Percentiles rank a stretch among this genome's conserved stretches.
phyloP scores from a whole-genome alignment of 2,888 invertebrate genomes.

The Netelia inedita region DNA sequence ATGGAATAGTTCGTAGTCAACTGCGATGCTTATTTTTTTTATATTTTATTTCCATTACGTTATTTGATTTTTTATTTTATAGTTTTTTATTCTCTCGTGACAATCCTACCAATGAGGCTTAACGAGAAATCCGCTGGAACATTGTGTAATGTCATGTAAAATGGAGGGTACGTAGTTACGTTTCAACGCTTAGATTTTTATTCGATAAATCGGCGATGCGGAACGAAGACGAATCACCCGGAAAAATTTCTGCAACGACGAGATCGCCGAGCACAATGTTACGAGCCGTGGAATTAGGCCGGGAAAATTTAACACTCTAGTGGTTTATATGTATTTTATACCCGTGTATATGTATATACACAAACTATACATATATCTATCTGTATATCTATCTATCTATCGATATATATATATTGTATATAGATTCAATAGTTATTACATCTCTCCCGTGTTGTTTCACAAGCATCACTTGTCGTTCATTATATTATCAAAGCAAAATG shows the following conservation, averaged over 20 bases:
- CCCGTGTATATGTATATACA: not conserved
- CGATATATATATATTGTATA: slow-evolving; percentile 1
- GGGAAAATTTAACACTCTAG: slow-evolving; percentile 39
- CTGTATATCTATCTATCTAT: too few species aligned
- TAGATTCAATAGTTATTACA: not conserved
- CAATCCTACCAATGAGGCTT: not conserved
- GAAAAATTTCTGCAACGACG: slow-evolving; percentile 50
- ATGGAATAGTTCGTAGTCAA: slow-evolving; percentile 50
- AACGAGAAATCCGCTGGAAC: slow-evolving; percentile 40
- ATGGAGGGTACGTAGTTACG: not conserved
- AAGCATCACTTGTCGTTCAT: slow-evolving; percentile 5
- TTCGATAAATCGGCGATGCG: slow-evolving; percentile 43
- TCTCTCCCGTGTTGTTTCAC: not conserved
- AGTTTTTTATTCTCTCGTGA: slow-evolving; percentile 10
- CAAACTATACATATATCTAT: not conserved
- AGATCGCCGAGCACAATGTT: slow-evolving; percentile 6
- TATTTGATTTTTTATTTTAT: not conserved
- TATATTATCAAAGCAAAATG: slow-evolving; percentile 60
- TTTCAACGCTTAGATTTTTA: slow-evolving; percentile 47
- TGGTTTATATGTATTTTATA: not conserved
- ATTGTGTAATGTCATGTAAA: slow-evolving; percentile 42
- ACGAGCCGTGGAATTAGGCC: slow-evolving; percentile 11
- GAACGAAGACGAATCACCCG: slow-evolving; percentile 45
- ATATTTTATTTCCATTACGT: too few species aligned
- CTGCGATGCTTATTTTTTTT: slow-evolving; percentile 1